Percentiles rank a stretch among this genome's conserved stretches.
phyloP scores from a whole-genome alignment of 2,797 vertebrate genomes.

The Paguma larvata region DNA sequence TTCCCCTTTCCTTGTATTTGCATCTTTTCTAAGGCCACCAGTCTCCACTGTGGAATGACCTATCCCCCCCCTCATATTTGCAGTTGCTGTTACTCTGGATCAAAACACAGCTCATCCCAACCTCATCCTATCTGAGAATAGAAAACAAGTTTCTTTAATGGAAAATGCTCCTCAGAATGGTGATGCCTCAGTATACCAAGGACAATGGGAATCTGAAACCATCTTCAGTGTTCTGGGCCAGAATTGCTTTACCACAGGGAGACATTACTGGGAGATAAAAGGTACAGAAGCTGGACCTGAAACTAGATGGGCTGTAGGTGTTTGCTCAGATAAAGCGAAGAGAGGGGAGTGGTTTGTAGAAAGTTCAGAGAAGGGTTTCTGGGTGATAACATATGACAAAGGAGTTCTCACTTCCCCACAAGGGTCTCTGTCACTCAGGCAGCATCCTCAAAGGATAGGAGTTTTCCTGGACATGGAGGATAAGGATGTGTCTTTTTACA shows the following conservation, averaged over 20 bases:
- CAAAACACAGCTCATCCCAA: constrained; percentile 89
- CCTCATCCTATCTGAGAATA: constrained; percentile 85
- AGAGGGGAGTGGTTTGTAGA: neutral
- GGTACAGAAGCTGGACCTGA: constrained; percentile 2
- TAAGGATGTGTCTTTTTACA: constrained; percentile 85
- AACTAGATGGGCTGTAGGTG: neutral
- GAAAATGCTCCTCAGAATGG: constrained; percentile 47
- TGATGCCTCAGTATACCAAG: neutral
- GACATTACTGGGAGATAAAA: constrained; percentile 91
- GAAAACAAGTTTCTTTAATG: constrained; percentile 85
- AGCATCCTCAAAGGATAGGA: constrained; percentile 63
- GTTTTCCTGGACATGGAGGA: constrained; percentile 84
- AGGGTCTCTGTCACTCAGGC: neutral
- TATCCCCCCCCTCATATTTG: neutral
- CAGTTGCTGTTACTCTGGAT: constrained; percentile 75
- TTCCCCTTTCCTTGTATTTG: neutral
- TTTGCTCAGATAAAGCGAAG: neutral
- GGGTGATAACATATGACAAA: fast-evolving
- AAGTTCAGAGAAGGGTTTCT: neutral
- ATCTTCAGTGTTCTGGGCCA: constrained; percentile 89
- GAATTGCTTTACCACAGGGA: constrained; percentile 87
- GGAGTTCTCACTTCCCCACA: neutral
- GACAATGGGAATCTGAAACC: constrained; percentile 86
- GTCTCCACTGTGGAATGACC: neutral
- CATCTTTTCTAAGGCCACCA: neutral